Percentiles rank a stretch among this genome's conserved stretches.
Conservation (phyloP, 1,140 invertebrate genomes). For the Agrilus planipennis region DNA sequence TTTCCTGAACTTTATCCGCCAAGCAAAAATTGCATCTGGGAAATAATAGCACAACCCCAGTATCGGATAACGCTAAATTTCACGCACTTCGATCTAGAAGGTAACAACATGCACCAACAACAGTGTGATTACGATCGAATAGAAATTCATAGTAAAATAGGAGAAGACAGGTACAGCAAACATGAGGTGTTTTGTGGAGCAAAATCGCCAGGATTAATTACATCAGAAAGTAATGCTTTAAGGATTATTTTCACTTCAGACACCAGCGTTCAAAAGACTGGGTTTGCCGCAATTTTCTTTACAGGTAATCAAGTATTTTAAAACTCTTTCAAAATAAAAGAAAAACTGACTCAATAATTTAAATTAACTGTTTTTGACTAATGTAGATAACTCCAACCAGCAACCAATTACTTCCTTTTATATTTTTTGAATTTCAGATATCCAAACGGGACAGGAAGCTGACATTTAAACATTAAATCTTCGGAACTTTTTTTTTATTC, state of each 20-base stretch:
- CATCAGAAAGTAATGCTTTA: conserved; percentile 81
- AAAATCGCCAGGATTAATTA: conserved; percentile 71
- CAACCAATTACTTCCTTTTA: too few species aligned
- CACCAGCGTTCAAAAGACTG: conserved; percentile 85
- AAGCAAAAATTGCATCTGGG: conserved; percentile 95
- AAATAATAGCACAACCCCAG: conserved; percentile 84
- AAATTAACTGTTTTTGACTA: too few species aligned
- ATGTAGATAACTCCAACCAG: too few species aligned
- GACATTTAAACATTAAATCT: too few species aligned
- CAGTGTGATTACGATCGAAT: conserved; percentile 95
- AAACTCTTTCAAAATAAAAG: not conserved
- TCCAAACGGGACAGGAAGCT: too few species aligned
- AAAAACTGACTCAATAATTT: too few species aligned
- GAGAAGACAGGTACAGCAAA: conserved; percentile 60
- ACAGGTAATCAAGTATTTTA: conserved; percentile 47
- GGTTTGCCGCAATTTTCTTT: conserved; percentile 87
- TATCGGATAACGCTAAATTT: conserved; percentile 94
- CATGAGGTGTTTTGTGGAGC: conserved; percentile 82
- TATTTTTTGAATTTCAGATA: too few species aligned
- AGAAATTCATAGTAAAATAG: conserved; percentile 75
- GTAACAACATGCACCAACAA: conserved; percentile 83
- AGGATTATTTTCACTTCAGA: conserved; percentile 85
- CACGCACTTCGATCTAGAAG: conserved; percentile 95
- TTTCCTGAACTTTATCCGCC: conserved; percentile 91
- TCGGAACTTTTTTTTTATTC: too few species aligned